These are phyloP conservation scores for Vombatus ursinus DNA, from an alignment of 2,113 vertebrate species.

Conservation along the genomic window DNA sequence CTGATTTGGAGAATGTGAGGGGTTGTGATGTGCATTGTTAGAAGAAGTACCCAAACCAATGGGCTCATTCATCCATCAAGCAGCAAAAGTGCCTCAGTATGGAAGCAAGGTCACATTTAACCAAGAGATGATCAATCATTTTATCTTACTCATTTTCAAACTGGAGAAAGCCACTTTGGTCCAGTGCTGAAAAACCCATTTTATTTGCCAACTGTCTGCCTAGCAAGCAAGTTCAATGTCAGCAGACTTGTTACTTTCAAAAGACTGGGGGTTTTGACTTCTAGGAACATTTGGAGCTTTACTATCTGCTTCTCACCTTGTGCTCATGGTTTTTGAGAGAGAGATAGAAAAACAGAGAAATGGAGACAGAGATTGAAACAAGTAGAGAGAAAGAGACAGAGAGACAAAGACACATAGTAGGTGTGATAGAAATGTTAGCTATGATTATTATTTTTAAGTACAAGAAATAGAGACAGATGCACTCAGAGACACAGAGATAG, in stretches of 20 bases:
- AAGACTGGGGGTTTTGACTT: not conserved
- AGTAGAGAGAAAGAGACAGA: not conserved
- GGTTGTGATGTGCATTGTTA: not conserved
- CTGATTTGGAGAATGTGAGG: not conserved
- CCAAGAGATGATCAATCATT: not conserved
- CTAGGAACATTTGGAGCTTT: not conserved
- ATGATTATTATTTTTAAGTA: not conserved
- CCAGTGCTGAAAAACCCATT: not conserved
- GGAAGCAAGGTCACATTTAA: not conserved
- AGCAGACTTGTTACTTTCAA: rapidly evolving
- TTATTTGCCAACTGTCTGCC: not conserved
- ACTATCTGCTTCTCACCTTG: not conserved
- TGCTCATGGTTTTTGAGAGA: not conserved
- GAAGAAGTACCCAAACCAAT: not conserved
- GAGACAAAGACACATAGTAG: not conserved
- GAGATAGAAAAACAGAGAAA: not conserved
- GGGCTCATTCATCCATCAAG: not conserved
- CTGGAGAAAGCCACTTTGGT: not conserved
- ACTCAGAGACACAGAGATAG: not conserved
- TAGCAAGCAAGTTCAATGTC: not conserved
- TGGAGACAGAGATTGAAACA: not conserved
- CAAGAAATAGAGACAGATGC: not conserved
- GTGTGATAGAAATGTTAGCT: not conserved
- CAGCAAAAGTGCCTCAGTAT: not conserved
- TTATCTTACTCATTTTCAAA: not conserved